Conservation (phyloP, 2,113 vertebrate species). For the Alligator mississippiensis region DNA sequence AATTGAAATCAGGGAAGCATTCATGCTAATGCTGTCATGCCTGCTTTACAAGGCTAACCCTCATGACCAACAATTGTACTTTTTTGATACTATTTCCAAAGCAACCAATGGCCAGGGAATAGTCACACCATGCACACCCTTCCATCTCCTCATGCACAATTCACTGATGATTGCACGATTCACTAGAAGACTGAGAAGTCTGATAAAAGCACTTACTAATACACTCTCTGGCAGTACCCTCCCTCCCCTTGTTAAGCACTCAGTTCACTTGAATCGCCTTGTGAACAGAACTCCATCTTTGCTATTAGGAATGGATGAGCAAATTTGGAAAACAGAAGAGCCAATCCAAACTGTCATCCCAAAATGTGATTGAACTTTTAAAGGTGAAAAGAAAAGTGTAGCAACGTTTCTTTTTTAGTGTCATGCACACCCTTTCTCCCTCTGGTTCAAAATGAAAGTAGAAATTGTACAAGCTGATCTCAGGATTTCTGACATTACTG, state of each 20-base stretch:
- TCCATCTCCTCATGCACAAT: slow-evolving; percentile 41
- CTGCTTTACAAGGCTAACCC: slow-evolving; percentile 65
- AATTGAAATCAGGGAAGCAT: slow-evolving; percentile 70
- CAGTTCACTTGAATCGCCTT: slow-evolving; percentile 52
- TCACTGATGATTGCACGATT: slow-evolving; percentile 53
- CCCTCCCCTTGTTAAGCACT: slow-evolving; percentile 14
- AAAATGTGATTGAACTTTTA: not conserved
- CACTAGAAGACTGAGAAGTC: slow-evolving; percentile 23
- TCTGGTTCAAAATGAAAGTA: slow-evolving; percentile 4
- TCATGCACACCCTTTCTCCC: not conserved
- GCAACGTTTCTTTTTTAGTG: not conserved
- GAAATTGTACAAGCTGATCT: not conserved
- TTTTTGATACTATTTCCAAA: slow-evolving; percentile 53
- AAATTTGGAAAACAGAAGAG: not conserved
- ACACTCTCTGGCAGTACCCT: slow-evolving; percentile 54
- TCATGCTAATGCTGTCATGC: slow-evolving; percentile 60
- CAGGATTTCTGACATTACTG: not conserved
- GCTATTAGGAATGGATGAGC: not conserved
- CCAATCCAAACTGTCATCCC: not conserved
- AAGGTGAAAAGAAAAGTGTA: not conserved
- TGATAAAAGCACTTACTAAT: slow-evolving; percentile 68
- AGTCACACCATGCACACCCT: slow-evolving; percentile 40
- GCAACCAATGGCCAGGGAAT: slow-evolving; percentile 42
- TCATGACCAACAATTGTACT: slow-evolving; percentile 71
- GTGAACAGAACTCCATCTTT: slow-evolving; percentile 42